A percentile compares a stretch with the other conserved stretches of the same genome.
These are phyloP conservation scores for Siniperca knerii DNA, from an alignment of 2,113 vertebrate species.

Conservation along the genomic window DNA sequence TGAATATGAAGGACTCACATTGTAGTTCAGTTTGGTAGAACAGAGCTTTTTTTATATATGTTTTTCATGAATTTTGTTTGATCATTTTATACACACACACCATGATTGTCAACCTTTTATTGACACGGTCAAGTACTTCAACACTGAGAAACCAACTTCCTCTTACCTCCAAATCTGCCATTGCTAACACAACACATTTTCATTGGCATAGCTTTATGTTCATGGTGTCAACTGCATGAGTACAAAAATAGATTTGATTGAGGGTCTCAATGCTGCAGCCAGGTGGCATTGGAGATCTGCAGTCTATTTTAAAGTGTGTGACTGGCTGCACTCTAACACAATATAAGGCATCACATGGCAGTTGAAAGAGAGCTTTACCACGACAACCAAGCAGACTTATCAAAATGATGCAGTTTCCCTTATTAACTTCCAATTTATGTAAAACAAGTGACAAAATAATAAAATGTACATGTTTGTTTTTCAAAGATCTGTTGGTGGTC, in stretches of 20 bases:
- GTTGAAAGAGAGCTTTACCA: not conserved
- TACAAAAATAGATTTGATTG: not conserved
- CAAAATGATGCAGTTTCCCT: not conserved
- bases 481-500: not conserved
- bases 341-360: too few relatives aligned
- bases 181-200: not conserved
- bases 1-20: not conserved
- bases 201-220: not conserved
- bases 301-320: not conserved
- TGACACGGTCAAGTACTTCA: not conserved
- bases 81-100: not conserved
- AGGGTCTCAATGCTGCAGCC: not conserved
- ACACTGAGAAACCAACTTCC: not conserved
- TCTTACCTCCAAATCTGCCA: not conserved
- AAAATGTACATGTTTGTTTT: not conserved
- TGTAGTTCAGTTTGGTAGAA: not conserved
- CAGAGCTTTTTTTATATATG: too few relatives aligned
- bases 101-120: not conserved
- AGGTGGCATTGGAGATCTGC: not conserved
- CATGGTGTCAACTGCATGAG: not conserved
- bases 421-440: not conserved
- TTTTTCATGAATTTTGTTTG: not conserved
- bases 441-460: not conserved
- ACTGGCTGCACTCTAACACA: too few relatives aligned
- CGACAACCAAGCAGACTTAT: not conserved